Percentiles rank a stretch among this genome's conserved stretches.
phyloP scores from a whole-genome alignment of 2,113 vertebrate genomes.

The Grus americana region DNA sequence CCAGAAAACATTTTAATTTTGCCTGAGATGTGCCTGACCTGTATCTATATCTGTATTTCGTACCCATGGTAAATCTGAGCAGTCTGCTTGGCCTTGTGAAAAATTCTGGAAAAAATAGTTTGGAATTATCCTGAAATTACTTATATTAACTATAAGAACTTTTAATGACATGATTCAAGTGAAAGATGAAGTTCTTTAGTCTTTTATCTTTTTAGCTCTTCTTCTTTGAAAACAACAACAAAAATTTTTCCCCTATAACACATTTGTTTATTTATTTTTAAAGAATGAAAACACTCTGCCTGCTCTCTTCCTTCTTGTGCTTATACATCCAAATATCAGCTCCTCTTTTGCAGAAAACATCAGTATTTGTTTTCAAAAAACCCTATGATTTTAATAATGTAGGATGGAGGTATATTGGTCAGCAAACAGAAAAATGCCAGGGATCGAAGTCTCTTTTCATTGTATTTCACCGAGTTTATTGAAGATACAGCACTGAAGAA shows the following conservation, averaged over 20 bases:
- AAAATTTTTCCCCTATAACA: background rate
- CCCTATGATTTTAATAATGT: background rate
- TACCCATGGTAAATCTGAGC: background rate
- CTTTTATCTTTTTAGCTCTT: background rate
- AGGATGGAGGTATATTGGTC: background rate
- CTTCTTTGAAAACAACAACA: background rate
- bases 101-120: background rate
- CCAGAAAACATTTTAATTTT: background rate
- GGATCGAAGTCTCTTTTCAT: background rate
- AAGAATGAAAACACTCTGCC: background rate
- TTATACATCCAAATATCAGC: background rate
- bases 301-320: background rate
- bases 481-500: background rate
- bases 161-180: background rate
- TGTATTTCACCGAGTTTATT: background rate
- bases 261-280: background rate
- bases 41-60: background rate
- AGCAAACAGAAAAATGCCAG: background rate
- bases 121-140: background rate
- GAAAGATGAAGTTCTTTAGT: background rate
- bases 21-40: background rate
- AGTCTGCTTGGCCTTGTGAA: background rate
- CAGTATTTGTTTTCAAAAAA: background rate
- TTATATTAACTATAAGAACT: background rate
- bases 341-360: background rate